These are phyloP conservation scores for Apeira syringaria DNA, from an alignment of 2,888 invertebrate species.

Conservation along the genomic window DNA sequence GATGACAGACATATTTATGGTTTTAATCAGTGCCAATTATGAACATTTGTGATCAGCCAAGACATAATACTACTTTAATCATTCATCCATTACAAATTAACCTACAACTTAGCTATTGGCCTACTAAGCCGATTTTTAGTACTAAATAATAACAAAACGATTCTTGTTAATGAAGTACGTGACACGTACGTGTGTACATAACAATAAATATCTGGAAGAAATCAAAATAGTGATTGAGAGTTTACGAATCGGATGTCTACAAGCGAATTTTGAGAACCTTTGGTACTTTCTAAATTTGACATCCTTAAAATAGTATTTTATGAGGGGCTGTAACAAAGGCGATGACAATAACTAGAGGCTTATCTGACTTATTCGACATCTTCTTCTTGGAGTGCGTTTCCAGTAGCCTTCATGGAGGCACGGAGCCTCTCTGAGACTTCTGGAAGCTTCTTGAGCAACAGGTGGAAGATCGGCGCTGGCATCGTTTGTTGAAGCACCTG, in stretches of 20 bases:
- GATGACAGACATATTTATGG: no score
- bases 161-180: constrained; percentile 17
- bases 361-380: constrained; percentile 66
- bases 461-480: constrained; percentile 96
- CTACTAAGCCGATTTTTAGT: constrained; percentile 14
- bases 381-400: constrained; percentile 66
- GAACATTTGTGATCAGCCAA: background rate
- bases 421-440: constrained; percentile 79
- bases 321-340: constrained; percentile 11
- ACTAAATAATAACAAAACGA: constrained; percentile 20
- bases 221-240: background rate
- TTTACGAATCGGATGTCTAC: constrained; percentile 2
- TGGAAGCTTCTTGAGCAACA: constrained; percentile 92
- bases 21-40: constrained; percentile 17
- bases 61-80: background rate
- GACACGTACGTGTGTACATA: constrained; percentile 6
- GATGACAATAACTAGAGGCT: background rate
- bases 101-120: constrained; percentile 10
- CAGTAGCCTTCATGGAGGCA: constrained; percentile 64
- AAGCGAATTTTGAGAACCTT: constrained; percentile 9
- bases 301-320: constrained; percentile 21
- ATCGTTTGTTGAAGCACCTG: constrained; percentile 96
- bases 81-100: constrained; percentile 17
- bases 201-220: constrained; percentile 11
- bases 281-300: constrained; percentile 15